These are phyloP conservation scores for Lypha dubia DNA, from an alignment of 2,888 invertebrate genomes.

Conservation along the genomic window DNA sequence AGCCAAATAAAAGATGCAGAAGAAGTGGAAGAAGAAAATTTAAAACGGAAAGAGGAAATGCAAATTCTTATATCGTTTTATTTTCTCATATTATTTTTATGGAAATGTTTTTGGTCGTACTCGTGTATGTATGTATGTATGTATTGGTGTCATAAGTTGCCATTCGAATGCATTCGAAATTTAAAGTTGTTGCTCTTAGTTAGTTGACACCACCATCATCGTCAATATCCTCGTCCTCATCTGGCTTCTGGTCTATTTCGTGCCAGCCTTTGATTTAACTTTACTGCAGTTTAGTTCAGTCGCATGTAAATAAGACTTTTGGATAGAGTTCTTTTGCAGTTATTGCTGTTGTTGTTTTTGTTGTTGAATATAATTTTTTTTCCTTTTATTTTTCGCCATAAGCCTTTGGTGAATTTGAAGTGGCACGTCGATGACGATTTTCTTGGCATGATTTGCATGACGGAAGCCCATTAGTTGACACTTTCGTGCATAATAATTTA, in stretches of 20 bases:
- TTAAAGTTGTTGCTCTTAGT: conserved; percentile 14
- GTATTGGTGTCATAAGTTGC: conserved; percentile 21
- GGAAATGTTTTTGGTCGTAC: neutral
- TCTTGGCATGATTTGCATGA: conserved; percentile 74
- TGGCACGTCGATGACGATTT: conserved; percentile 67
- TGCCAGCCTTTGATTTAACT: conserved; percentile 38
- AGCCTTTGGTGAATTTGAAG: conserved; percentile 54
- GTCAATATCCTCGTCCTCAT: conserved; percentile 1
- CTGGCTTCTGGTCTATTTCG: conserved; percentile 9
- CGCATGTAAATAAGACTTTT: conserved; percentile 23
- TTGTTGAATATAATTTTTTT: conserved; percentile 15
- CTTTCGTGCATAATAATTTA: conserved; percentile 73
- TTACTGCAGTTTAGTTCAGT: conserved; percentile 4
- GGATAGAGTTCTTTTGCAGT: conserved; percentile 44
- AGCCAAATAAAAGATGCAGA: conserved; percentile 19
- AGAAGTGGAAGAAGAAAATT: neutral
- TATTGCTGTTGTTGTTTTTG: conserved; percentile 40
- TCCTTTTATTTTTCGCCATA: conserved; percentile 3
- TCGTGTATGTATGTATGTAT: neutral
- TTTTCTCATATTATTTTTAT: neutral
- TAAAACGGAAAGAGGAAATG: conserved; percentile 54
- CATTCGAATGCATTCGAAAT: conserved; percentile 34
- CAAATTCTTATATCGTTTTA: conserved; percentile 47
- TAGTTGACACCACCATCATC: conserved; percentile 33
- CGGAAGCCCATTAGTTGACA: conserved; percentile 76